Evolutionary conservation across 1,140 invertebrate genomes (phyloP).

Genomic region (Aplysia californica): DNA sequence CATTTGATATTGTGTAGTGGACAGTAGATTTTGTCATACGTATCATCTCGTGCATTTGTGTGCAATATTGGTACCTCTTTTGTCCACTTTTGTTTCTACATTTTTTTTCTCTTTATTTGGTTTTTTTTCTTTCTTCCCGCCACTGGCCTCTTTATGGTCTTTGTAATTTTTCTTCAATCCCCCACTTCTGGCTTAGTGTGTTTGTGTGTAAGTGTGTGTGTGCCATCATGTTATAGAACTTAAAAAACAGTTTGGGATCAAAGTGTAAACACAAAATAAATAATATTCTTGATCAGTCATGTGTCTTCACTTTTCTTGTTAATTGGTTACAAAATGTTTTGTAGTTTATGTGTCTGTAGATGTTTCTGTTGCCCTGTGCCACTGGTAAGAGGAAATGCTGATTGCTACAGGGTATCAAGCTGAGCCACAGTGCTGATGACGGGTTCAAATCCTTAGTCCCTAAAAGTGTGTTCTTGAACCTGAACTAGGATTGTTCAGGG

Average conservation of each 20-base stretch:
- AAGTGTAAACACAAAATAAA: constrained; percentile 7
- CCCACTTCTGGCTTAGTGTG: background rate
- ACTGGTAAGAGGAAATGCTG: too few relatives aligned
- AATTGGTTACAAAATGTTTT: too few relatives aligned
- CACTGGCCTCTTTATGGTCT: background rate
- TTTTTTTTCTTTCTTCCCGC: background rate
- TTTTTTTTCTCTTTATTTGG: background rate
- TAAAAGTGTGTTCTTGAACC: too few relatives aligned
- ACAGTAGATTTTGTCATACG: background rate
- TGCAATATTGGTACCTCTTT: background rate
- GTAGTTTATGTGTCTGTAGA: too few relatives aligned
- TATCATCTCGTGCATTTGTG: background rate
- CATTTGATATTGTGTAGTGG: background rate
- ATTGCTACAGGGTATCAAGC: too few relatives aligned
- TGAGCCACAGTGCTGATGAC: too few relatives aligned
- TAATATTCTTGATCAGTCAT: too few relatives aligned
- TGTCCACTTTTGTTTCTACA: background rate
- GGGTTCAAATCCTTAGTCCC: too few relatives aligned
- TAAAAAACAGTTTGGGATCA: constrained; percentile 13
- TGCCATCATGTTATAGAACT: constrained; percentile 19
- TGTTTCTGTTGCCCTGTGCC: too few relatives aligned
- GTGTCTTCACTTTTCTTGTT: too few relatives aligned
- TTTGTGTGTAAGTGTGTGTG: constrained; percentile 1
- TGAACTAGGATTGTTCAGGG: too few relatives aligned
- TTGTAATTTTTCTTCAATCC: background rate